These are phyloP conservation scores for Scatophagus argus DNA, from an alignment of 2,113 vertebrate genomes.

Conservation along the genomic window DNA sequence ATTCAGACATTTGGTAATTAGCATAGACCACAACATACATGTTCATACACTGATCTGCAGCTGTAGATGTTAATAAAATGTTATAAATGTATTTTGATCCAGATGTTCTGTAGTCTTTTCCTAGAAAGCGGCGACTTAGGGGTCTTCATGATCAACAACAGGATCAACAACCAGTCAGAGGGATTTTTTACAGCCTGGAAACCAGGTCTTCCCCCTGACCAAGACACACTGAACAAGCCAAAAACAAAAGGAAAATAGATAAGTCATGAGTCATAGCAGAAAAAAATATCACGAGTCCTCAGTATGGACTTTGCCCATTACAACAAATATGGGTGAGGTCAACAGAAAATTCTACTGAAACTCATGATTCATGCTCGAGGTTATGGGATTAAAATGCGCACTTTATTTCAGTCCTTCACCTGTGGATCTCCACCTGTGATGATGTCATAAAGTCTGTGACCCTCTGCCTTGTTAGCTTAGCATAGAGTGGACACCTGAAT, in stretches of 20 bases:
- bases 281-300: not conserved
- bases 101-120: not conserved
- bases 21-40: too few species aligned
- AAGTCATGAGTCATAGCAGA: too few species aligned
- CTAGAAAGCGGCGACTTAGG: too few species aligned
- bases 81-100: not conserved
- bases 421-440: not conserved
- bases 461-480: not conserved
- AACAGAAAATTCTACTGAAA: not conserved
- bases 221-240: not conserved
- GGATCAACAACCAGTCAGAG: too few species aligned
- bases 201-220: not conserved
- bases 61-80: not conserved
- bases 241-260: not conserved
- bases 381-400: slow-evolving; percentile 7
- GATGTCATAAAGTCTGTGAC: slow-evolving; percentile 18
- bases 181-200: not conserved
- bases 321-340: slow-evolving; percentile 37
- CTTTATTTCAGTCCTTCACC: slow-evolving; percentile 3
- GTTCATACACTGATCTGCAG: not conserved
- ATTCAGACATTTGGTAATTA: too few species aligned
- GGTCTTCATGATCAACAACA: not conserved
- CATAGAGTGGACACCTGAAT: not conserved
- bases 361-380: slow-evolving; percentile 19
- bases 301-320: slow-evolving; percentile 22